Evolutionary conservation across 2,888 invertebrate species (phyloP).

Genomic region (Leucophora obtusa): DNA sequence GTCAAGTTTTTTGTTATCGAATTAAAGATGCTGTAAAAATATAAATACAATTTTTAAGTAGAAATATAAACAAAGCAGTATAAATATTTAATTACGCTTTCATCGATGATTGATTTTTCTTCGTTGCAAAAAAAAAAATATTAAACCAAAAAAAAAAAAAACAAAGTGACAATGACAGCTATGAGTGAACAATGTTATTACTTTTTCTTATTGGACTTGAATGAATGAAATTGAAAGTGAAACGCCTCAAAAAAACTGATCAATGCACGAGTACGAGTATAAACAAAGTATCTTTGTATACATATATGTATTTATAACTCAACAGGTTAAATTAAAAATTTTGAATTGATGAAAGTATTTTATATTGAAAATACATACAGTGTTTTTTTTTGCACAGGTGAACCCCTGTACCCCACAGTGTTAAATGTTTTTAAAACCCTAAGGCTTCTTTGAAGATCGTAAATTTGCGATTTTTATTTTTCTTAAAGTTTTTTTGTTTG

Average conservation of each 20-base stretch:
- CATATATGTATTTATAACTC: slow-evolving; percentile 19
- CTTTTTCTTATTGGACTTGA: slow-evolving; percentile 41
- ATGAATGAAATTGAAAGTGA: slow-evolving; percentile 74
- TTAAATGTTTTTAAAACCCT: slow-evolving; percentile 9
- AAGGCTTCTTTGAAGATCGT: slow-evolving; percentile 17
- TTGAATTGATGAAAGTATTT: slow-evolving; percentile 47
- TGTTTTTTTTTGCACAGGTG: slow-evolving; percentile 15
- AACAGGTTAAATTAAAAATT: slow-evolving; percentile 51
- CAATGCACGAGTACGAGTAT: slow-evolving; percentile 25
- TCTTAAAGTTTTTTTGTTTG: neutral
- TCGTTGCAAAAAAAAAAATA: neutral
- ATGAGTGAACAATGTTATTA: slow-evolving; percentile 44
- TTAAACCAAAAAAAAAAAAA: slow-evolving; percentile 5
- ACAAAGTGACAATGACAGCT: slow-evolving; percentile 40
- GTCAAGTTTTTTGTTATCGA: neutral
- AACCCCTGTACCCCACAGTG: neutral
- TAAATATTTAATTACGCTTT: slow-evolving; percentile 53
- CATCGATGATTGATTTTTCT: slow-evolving; percentile 45
- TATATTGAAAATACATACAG: neutral
- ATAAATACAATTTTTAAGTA: neutral
- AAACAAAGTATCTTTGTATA: slow-evolving; percentile 25
- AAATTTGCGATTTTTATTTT: neutral
- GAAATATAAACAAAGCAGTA: slow-evolving; percentile 14
- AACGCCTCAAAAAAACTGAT: slow-evolving; percentile 66
- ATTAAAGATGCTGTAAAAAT: neutral